Evolutionary conservation across 2,888 invertebrate species (phyloP), one percentile per base, ranked within the genome.

Genomic region (Mylabris sibirica): DNA sequence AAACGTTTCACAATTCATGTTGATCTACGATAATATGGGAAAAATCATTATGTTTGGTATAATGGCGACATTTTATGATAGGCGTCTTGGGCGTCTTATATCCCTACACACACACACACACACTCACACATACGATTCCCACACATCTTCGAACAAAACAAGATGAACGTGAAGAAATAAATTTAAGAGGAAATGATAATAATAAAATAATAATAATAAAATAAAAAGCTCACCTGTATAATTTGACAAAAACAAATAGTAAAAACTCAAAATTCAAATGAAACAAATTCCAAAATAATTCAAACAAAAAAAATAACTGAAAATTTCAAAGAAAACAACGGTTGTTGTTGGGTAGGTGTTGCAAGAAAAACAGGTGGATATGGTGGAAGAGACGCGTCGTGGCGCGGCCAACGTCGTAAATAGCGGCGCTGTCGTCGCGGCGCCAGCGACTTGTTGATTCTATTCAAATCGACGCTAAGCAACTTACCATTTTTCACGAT

Each of bases 351-450:
- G 66, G 76, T 78, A 77, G 70, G 70, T 77, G 77, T 44, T 80
- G 81, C 79, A 77, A 79, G 74, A 75, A 76, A 77, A 83, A 83
- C 84, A 84, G 84, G 83, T 83, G 83, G 83, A 79, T 76, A 66
- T 75, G 77, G 77, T 80, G 78, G 82, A 81, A 79, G 78, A 77
- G 81, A 79, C 81, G 83, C 84, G 84, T 84, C 84, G 83, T 83
- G 84, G 83, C 84, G 84, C 84, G 84, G 84, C 78, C 80, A 84
- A 84, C 84, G 84, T 82, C 84, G 83, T 78, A 85, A 84, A 82
- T 84, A 83, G 79, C 84, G 84, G 84, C 84, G 84, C 84, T 85
- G 82, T 78, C 84, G 84, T 84, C 84, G 83, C 83, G 83, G 82
- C 84, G 84, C 84, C 81, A 77, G 80, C 79, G 79, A 82, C 81